Evolutionary conservation across 2,113 vertebrate species (phyloP).

Genomic region (Ia io): DNA sequence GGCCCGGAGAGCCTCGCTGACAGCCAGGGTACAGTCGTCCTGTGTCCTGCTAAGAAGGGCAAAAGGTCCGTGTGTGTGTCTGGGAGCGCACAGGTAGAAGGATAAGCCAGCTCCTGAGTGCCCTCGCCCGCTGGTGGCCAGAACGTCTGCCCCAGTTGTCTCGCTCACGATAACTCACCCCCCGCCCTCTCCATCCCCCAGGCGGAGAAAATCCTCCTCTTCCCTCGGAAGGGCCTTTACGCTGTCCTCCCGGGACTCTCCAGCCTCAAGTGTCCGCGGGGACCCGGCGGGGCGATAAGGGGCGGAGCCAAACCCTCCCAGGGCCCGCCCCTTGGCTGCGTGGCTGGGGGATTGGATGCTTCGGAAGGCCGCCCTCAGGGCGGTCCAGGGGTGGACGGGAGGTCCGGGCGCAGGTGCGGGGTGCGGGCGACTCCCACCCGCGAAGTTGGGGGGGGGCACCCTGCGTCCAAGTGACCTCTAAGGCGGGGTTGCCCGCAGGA

Average conservation of each 20-base stretch:
- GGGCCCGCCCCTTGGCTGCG: background rate
- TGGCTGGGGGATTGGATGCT: background rate
- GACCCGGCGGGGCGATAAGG: background rate
- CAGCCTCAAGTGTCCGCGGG: fast-evolving
- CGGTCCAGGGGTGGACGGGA: fast-evolving
- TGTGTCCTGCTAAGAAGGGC: background rate
- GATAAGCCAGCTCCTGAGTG: background rate
- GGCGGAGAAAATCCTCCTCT: background rate
- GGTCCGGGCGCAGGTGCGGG: fast-evolving
- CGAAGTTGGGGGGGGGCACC: too few relatives aligned
- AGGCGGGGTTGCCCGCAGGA: background rate
- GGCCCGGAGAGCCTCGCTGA: background rate
- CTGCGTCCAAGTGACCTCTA: background rate
- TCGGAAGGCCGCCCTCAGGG: background rate
- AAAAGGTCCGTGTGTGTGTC: background rate
- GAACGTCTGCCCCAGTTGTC: background rate
- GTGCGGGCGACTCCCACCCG: fast-evolving
- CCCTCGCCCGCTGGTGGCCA: background rate
- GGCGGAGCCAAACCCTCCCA: background rate
- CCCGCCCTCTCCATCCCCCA: fast-evolving
- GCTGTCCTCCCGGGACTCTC: background rate
- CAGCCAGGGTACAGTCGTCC: background rate
- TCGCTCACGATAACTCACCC: background rate
- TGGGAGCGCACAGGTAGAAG: background rate
- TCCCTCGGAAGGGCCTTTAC: background rate